A percentile compares a stretch with the other conserved stretches of the same genome.
These are phyloP conservation scores for Dusona sp. DNA, from an alignment of 2,888 invertebrate genomes.

Conservation along the genomic window DNA sequence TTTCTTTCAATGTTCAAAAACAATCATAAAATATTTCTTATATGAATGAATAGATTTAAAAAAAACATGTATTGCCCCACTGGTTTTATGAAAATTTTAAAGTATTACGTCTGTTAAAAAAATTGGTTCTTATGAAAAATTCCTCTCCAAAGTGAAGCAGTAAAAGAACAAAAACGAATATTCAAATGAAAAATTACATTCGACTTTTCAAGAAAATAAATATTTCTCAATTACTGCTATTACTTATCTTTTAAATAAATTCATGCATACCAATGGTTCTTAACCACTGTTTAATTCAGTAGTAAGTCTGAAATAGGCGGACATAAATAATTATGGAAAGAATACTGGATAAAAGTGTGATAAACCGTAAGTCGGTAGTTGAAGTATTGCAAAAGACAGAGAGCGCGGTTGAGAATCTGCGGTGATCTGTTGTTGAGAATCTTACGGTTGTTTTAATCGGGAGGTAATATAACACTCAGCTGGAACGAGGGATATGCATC, in stretches of 20 bases:
- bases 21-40: too few species aligned
- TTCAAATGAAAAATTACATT: background rate
- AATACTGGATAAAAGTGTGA: slow-evolving; percentile 46
- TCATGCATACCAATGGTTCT: slow-evolving; percentile 1
- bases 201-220: background rate
- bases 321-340: slow-evolving; percentile 15
- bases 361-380: slow-evolving; percentile 50
- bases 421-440: slow-evolving; percentile 53
- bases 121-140: background rate
- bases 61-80: too few species aligned
- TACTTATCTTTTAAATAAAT: background rate
- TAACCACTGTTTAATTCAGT: background rate
- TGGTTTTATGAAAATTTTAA: background rate
- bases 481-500: slow-evolving; percentile 41
- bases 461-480: slow-evolving; percentile 32
- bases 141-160: background rate
- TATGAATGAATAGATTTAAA: too few species aligned
- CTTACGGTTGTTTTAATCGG: slow-evolving; percentile 65
- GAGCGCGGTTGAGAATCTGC: slow-evolving; percentile 43
- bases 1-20: too few species aligned
- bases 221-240: background rate
- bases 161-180: background rate
- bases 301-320: background rate
- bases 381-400: slow-evolving; percentile 36
- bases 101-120: background rate